Conservation (phyloP, 2,888 invertebrate species). For the Plebejus anna region DNA sequence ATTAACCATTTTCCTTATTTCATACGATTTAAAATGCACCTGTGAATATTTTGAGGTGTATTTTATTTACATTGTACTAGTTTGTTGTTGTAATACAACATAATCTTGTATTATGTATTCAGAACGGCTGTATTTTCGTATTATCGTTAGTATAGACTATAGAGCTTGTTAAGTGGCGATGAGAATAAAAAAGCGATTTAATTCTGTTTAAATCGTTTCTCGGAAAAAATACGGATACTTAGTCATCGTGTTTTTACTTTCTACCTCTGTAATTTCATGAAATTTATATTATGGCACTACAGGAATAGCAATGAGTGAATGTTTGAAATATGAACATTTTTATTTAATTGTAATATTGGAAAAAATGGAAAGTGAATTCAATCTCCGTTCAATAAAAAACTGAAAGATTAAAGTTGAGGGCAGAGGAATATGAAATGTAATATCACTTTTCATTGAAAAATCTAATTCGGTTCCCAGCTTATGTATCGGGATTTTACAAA, state of each 20-base stretch:
- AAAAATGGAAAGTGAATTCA: neutral
- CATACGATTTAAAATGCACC: slow-evolving; percentile 10
- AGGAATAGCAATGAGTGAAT: neutral
- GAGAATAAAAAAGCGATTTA: no score
- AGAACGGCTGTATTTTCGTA: no score
- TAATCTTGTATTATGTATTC: no score
- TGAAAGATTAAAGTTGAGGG: neutral
- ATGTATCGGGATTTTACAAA: slow-evolving; percentile 16
- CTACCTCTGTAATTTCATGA: no score
- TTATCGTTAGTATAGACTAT: no score
- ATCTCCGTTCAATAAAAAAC: neutral
- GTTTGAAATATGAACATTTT: no score
- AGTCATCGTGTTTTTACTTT: no score
- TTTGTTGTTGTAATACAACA: no score
- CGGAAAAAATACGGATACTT: no score
- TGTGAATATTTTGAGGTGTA: neutral
- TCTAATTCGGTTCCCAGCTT: slow-evolving; percentile 1
- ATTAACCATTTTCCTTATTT: slow-evolving; percentile 25
- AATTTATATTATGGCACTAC: neutral
- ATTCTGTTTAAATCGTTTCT: no score
- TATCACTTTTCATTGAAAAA: neutral
- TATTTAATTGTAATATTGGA: neutral
- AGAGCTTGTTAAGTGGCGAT: no score
- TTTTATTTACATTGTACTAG: neutral
- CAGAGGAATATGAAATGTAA: slow-evolving; percentile 1